These are phyloP conservation scores for Tonatia bakeri DNA, from an alignment of 2,113 vertebrate species.

Conservation along the genomic window DNA sequence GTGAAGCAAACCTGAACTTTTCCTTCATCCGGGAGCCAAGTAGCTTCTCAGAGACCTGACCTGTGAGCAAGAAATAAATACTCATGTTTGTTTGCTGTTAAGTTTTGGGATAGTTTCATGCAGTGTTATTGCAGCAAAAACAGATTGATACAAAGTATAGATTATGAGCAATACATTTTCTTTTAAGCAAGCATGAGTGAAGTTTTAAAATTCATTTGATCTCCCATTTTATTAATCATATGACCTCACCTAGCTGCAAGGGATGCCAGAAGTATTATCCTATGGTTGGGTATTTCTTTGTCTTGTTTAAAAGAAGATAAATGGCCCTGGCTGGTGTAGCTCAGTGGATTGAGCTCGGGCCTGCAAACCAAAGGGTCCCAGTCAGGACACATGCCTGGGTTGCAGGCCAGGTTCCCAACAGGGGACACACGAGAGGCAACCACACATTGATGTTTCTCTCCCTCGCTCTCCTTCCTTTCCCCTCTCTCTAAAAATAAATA, in stretches of 20 bases:
- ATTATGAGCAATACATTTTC: neutral
- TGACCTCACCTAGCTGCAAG: conserved; percentile 28
- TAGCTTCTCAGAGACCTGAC: neutral
- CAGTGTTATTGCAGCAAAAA: neutral
- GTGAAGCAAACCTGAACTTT: neutral
- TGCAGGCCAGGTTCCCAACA: too few species aligned
- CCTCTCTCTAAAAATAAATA: too few species aligned
- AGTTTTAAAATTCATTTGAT: neutral
- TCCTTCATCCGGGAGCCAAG: neutral
- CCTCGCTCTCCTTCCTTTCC: too few species aligned
- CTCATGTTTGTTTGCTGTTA: neutral
- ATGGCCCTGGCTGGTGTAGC: neutral
- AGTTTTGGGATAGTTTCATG: neutral
- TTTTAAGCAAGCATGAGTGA: neutral
- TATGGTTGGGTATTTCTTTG: neutral
- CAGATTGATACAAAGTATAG: neutral
- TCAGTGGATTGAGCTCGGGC: too few species aligned
- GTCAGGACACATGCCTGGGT: too few species aligned
- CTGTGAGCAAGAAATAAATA: neutral
- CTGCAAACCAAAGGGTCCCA: too few species aligned
- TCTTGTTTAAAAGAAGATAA: neutral
- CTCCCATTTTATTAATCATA: neutral
- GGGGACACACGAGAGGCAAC: too few species aligned
- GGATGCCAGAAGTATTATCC: neutral
- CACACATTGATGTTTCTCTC: too few species aligned